phyloP scores from a whole-genome alignment of 2,888 invertebrate species.

The Tetrapedia diversipes region DNA sequence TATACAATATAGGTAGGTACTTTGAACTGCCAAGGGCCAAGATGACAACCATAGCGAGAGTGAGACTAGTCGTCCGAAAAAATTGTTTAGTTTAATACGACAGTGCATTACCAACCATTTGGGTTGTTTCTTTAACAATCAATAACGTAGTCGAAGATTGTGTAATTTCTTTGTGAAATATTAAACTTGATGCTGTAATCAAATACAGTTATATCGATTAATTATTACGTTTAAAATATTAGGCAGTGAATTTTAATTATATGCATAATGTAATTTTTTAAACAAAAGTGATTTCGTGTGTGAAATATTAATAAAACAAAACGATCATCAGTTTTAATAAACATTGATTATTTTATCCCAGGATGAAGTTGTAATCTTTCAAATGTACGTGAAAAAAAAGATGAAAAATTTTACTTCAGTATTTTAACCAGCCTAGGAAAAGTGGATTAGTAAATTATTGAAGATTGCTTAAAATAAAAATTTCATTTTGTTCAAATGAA shows the following conservation, averaged over 20 bases:
- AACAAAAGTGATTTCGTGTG: conserved; percentile 8
- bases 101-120: conserved; percentile 5
- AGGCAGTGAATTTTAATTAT: conserved; percentile 13
- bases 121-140: conserved; percentile 36
- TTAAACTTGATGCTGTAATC: conserved; percentile 16
- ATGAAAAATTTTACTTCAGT: background rate
- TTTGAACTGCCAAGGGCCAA: background rate
- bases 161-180: conserved; percentile 18
- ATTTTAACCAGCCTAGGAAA: conserved; percentile 10
- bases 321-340: background rate
- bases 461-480: background rate
- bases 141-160: conserved; percentile 26
- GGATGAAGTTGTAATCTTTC: background rate
- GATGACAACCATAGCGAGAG: conserved; percentile 17
- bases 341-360: background rate
- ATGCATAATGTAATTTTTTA: conserved; percentile 7
- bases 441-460: background rate
- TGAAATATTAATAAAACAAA: background rate
- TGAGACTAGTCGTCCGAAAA: conserved; percentile 3
- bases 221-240: conserved; percentile 7
- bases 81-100: conserved; percentile 15
- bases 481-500: background rate
- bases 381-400: background rate
- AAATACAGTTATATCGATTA: background rate
- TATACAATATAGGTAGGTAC: background rate